Conservation (phyloP, 2,888 invertebrate species). For the Leptinotarsa juncta region DNA sequence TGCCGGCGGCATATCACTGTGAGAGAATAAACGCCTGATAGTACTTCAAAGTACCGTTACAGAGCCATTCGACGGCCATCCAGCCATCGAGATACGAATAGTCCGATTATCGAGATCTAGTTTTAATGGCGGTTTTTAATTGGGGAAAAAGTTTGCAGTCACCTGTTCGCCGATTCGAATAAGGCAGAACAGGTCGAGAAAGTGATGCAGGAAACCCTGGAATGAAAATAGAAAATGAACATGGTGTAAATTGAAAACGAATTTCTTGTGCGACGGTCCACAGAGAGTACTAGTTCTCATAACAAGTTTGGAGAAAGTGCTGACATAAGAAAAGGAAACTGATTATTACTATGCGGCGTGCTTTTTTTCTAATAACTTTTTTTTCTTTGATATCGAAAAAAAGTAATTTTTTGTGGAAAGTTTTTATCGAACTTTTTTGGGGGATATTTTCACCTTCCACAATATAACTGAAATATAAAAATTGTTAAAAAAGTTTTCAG, state of each 20-base stretch:
- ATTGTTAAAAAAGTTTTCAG: too few species aligned
- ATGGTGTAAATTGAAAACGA: background rate
- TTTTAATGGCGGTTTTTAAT: background rate
- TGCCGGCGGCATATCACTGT: constrained; percentile 41
- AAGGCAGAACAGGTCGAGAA: constrained; percentile 17
- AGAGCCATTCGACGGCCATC: constrained; percentile 2
- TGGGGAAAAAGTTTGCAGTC: background rate
- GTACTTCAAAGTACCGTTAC: constrained; percentile 12
- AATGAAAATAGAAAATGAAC: background rate
- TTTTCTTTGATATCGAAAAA: too few species aligned
- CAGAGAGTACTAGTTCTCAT: background rate
- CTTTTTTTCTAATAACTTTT: too few species aligned
- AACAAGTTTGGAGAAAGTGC: too few species aligned
- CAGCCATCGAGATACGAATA: constrained; percentile 6
- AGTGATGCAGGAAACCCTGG: background rate
- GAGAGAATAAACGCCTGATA: constrained; percentile 9
- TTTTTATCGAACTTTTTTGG: too few species aligned
- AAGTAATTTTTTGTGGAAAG: too few species aligned
- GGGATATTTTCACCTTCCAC: too few species aligned
- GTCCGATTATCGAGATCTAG: constrained; percentile 8
- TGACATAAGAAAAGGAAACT: too few species aligned
- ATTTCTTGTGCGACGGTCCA: background rate
- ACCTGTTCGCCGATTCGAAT: background rate
- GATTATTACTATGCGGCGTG: too few species aligned
- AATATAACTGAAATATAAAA: too few species aligned